A percentile compares a stretch with the other conserved stretches of the same genome.
These are phyloP conservation scores for Gisinianus flammeolus DNA, from an alignment of 2,888 invertebrate species.

Conservation along the genomic window DNA sequence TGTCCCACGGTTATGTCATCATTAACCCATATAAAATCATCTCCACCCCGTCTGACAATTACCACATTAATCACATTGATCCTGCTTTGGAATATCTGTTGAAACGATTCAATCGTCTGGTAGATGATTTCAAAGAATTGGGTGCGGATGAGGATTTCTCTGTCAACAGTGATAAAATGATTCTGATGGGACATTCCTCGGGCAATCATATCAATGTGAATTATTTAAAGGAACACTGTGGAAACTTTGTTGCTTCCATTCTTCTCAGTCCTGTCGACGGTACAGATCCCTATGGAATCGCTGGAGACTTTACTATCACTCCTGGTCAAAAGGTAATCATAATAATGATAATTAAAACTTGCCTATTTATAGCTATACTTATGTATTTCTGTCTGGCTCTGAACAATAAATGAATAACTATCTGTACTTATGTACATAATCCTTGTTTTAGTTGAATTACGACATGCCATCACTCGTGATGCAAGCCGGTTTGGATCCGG, in stretches of 20 bases:
- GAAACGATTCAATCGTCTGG: slow-evolving; percentile 22
- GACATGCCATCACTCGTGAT: slow-evolving; percentile 53
- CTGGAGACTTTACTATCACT: slow-evolving; percentile 52
- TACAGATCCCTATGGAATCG: slow-evolving; percentile 51
- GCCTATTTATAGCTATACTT: too few species aligned
- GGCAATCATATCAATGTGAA: slow-evolving; percentile 50
- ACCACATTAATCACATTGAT: slow-evolving; percentile 46
- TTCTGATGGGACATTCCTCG: slow-evolving; percentile 49
- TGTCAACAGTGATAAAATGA: slow-evolving; percentile 42
- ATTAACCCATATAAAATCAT: slow-evolving; percentile 50
- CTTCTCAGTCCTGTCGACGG: slow-evolving; percentile 59
- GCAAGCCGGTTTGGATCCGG: slow-evolving; percentile 53
- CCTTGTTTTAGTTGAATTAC: slow-evolving; percentile 46
- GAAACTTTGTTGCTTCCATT: slow-evolving; percentile 51
- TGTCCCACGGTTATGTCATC: slow-evolving; percentile 46
- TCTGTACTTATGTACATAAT: neutral
- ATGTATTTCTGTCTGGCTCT: too few species aligned
- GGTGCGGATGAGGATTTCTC: slow-evolving; percentile 37
- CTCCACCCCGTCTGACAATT: slow-evolving; percentile 30
- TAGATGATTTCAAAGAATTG: slow-evolving; percentile 2
- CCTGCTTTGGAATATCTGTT: slow-evolving; percentile 40
- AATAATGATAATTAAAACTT: neutral
- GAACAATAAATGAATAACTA: too few species aligned
- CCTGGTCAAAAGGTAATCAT: slow-evolving; percentile 44
- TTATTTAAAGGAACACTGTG: slow-evolving; percentile 50